phyloP scores from a whole-genome alignment of 2,797 vertebrate species.

The Artibeus lituratus region DNA sequence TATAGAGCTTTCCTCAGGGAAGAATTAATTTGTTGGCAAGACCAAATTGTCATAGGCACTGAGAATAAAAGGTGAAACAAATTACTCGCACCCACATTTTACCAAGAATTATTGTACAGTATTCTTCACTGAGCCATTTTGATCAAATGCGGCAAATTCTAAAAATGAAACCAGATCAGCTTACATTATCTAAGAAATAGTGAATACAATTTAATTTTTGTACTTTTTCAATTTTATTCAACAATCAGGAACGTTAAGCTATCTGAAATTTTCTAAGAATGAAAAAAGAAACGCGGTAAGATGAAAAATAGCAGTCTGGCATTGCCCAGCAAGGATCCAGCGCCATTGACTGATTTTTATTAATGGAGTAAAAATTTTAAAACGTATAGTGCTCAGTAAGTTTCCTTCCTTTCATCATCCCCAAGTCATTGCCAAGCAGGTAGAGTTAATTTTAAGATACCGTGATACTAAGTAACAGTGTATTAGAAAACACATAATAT shows the following conservation, averaged over 20 bases:
- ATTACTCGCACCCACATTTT: neutral
- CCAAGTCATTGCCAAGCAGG: neutral
- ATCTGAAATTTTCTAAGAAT: neutral
- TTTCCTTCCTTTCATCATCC: neutral
- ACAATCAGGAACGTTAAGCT: neutral
- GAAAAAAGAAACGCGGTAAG: neutral
- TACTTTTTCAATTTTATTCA: neutral
- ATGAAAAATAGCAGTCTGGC: neutral
- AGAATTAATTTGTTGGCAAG: neutral
- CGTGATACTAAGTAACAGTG: neutral
- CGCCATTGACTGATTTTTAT: neutral
- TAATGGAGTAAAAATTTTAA: neutral
- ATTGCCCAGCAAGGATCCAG: neutral
- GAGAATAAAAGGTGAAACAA: neutral
- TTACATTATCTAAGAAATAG: neutral
- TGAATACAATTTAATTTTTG: neutral
- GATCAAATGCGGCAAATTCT: constrained; percentile 4
- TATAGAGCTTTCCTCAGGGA: neutral
- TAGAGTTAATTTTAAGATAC: neutral
- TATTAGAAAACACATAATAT: neutral
- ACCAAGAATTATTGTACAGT: neutral
- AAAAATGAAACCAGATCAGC: neutral
- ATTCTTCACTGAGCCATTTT: neutral
- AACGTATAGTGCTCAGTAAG: neutral
- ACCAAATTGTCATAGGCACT: neutral